These are phyloP conservation scores for Gnathonemus longibarbis DNA, from an alignment of 2,113 vertebrate species.

Conservation along the genomic window DNA sequence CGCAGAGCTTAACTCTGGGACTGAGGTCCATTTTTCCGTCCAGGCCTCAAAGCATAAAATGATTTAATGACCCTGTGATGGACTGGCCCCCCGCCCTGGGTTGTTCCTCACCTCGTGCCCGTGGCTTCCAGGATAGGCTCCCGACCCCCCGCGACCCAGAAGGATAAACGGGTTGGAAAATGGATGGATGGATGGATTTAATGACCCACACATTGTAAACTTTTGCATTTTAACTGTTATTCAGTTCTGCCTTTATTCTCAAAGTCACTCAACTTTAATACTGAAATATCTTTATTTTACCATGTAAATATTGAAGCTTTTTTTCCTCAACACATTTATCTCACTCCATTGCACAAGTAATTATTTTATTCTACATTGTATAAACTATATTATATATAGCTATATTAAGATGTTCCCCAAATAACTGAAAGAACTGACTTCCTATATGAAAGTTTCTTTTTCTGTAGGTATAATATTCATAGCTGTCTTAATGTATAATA, in stretches of 20 bases:
- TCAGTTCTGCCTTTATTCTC: background rate
- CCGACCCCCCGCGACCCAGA: too few species aligned
- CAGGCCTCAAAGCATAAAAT: background rate
- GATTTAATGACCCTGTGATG: background rate
- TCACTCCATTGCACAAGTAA: background rate
- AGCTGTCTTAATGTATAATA: background rate
- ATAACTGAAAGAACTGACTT: background rate
- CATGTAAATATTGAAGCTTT: background rate
- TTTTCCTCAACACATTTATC: background rate
- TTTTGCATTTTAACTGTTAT: background rate
- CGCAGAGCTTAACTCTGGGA: background rate
- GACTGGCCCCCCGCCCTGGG: too few species aligned
- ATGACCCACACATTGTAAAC: background rate
- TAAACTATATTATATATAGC: background rate
- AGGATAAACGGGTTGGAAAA: too few species aligned
- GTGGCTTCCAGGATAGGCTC: too few species aligned
- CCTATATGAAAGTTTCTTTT: background rate
- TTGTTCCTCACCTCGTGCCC: too few species aligned
- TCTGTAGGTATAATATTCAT: background rate
- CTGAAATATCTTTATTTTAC: background rate
- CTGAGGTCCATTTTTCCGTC: background rate
- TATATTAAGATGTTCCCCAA: background rate
- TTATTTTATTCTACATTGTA: background rate
- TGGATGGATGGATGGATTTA: background rate
- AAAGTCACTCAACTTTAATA: background rate